These are phyloP conservation scores for Ophioderma brevispina DNA, from an alignment of 35 echinoderm and acorn worm species.

Conservation along the genomic window DNA sequence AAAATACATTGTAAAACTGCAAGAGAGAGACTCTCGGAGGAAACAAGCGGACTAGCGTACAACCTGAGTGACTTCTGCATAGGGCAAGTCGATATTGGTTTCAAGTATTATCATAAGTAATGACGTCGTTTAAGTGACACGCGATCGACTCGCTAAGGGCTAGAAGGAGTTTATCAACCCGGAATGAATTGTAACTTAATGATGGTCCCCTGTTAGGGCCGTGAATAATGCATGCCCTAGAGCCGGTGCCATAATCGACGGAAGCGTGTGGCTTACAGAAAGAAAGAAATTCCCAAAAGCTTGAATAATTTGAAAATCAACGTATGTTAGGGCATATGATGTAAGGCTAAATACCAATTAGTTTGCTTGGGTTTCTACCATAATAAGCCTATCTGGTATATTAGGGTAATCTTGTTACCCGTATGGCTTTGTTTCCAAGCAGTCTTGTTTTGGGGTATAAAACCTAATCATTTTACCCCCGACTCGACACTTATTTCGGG, in stretches of 20 bases:
- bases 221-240: not conserved
- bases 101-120: conserved; percentile 7
- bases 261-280: not conserved
- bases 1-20: not conserved
- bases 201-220: not conserved
- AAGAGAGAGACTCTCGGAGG: not conserved
- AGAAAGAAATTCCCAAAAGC: conserved; percentile 6
- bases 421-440: not conserved
- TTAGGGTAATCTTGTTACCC: not conserved
- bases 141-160: not conserved
- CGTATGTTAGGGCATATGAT: not conserved
- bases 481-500: not conserved
- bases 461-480: not conserved
- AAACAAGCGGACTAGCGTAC: not conserved
- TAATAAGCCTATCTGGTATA: conserved; percentile 4
- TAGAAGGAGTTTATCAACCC: not conserved
- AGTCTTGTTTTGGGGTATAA: not conserved
- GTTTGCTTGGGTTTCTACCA: not conserved
- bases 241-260: not conserved
- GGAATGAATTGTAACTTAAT: conserved; percentile 3
- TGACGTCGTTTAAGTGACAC: not conserved
- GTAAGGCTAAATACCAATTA: conserved; percentile 7
- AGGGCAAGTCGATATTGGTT: conserved; percentile 3
- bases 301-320: conserved; percentile 15
- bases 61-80: not conserved